Conservation (phyloP, 1,140 invertebrate species). For the Lepidostoma basale region DNA sequence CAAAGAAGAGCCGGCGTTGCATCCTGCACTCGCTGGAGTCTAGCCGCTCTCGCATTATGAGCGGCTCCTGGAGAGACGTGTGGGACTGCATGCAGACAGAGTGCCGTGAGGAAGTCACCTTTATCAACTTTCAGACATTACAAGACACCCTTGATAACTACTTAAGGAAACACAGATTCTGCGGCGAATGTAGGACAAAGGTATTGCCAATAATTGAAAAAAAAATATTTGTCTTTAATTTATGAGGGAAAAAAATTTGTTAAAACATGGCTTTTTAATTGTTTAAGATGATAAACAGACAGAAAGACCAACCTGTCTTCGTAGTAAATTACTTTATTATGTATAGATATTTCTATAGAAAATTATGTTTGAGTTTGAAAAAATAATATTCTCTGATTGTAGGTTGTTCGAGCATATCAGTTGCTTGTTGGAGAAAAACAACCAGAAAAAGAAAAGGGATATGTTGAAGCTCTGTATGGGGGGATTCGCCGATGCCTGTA, state of each 20-base stretch:
- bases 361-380: not conserved
- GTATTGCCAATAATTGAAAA: constrained; percentile 56
- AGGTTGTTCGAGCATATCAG: constrained; percentile 79
- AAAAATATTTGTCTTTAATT: not conserved
- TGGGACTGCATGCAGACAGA: constrained; percentile 87
- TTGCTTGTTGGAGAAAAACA: constrained; percentile 85
- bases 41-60: constrained; percentile 72
- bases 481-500: constrained; percentile 84
- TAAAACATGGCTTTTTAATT: not conserved
- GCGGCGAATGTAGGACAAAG: constrained; percentile 89
- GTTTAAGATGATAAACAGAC: not conserved
- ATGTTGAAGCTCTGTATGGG: constrained; percentile 82
- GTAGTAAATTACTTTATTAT: not conserved
- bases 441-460: constrained; percentile 84
- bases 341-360: not conserved
- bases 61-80: constrained; percentile 76
- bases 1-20: constrained; percentile 86
- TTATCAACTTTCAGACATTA: constrained; percentile 82
- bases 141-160: constrained; percentile 87
- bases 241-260: not conserved
- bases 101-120: constrained; percentile 83
- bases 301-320: no score
- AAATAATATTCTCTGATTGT: constrained; percentile 1
- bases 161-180: constrained; percentile 90
- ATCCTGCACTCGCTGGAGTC: constrained; percentile 86